Evolutionary conservation across 2,113 vertebrate genomes (phyloP).

Genomic region (human (Homo sapiens)): DNA sequence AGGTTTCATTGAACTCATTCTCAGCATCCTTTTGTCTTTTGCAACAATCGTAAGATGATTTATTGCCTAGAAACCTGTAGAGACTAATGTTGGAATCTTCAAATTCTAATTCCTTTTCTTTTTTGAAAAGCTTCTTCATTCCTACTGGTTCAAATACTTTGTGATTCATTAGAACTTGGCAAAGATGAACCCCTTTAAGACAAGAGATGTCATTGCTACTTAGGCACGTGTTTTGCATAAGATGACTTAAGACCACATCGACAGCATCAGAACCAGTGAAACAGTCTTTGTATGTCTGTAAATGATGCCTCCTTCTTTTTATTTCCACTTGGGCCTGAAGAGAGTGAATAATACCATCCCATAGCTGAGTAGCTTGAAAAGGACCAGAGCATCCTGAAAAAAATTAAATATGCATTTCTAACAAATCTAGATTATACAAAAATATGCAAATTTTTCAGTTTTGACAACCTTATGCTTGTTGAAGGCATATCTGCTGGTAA

Average conservation of each 20-base stretch:
- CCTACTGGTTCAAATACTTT: constrained; percentile 90
- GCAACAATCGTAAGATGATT: constrained; percentile 50
- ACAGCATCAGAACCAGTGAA: constrained; percentile 90
- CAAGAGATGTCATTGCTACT: constrained; percentile 88
- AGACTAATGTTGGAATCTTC: constrained; percentile 89
- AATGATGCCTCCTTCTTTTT: constrained; percentile 84
- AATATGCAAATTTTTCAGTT: background rate
- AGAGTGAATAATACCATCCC: constrained; percentile 89
- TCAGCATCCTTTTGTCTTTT: constrained; percentile 64
- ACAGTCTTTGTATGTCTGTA: constrained; percentile 85
- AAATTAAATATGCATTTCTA: background rate
- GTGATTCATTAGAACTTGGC: constrained; percentile 91
- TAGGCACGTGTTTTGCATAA: constrained; percentile 91
- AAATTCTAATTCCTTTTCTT: constrained; percentile 86
- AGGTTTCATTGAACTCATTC: constrained; percentile 66
- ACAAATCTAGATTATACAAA: constrained; percentile 36
- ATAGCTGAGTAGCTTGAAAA: constrained; percentile 90
- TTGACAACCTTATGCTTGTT: constrained; percentile 21
- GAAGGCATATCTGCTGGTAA: background rate
- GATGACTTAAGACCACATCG: constrained; percentile 89
- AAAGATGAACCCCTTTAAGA: constrained; percentile 89
- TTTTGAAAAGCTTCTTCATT: constrained; percentile 88
- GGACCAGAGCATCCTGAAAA: constrained; percentile 83
- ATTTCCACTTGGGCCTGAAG: constrained; percentile 89
- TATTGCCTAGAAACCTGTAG: constrained; percentile 87